These are phyloP conservation scores for Osedax frankpressi DNA, from an alignment of 2,888 invertebrate species.

Conservation along the genomic window DNA sequence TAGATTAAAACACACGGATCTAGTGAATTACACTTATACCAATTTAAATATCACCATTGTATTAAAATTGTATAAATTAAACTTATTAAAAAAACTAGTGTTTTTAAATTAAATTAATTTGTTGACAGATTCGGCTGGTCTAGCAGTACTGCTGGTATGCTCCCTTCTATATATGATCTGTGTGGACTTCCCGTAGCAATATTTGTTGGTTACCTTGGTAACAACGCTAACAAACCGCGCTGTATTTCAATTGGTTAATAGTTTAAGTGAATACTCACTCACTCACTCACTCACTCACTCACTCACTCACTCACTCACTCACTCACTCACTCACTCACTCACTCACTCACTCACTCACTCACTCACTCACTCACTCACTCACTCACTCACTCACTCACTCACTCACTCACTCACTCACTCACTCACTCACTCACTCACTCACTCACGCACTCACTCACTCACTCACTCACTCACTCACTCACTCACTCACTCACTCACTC, in stretches of 20 bases:
- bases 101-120: no score
- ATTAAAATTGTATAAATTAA: no score
- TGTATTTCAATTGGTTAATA: background rate
- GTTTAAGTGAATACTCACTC: background rate
- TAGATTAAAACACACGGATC: no score
- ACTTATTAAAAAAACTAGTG: no score
- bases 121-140: slow-evolving; percentile 6
- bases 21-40: no score
- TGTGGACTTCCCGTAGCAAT: background rate
- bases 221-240: background rate
- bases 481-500: slow-evolving; percentile 15
- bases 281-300: slow-evolving; percentile 11
- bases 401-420: slow-evolving; percentile 7
- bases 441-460: no score
- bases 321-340: background rate
- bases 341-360: slow-evolving; percentile 15
- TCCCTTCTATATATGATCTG: background rate
- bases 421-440: slow-evolving; percentile 14
- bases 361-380: slow-evolving; percentile 9
- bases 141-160: background rate
- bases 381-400: slow-evolving; percentile 12
- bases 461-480: background rate
- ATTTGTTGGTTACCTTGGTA: background rate
- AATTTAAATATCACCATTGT: no score
- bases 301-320: slow-evolving; percentile 15